Evolutionary conservation across 2,888 invertebrate species (phyloP), one percentile per base, ranked within the genome.

Genomic region (Drosophila neotestacea): DNA sequence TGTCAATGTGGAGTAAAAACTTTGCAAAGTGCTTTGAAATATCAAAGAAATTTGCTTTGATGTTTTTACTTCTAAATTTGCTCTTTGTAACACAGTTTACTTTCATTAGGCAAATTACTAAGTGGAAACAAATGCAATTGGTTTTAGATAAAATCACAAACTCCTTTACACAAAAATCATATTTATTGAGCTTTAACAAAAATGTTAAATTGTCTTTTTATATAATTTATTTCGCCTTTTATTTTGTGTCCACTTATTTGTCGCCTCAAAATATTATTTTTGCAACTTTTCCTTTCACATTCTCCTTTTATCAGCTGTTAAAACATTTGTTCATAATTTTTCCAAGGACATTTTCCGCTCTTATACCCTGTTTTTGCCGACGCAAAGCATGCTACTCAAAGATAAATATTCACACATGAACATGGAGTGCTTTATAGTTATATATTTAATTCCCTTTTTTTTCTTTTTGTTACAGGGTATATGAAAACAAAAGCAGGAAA

Each of bases 321-420:
- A 63, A 73, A 73, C 65, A 73, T 73, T 73, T 77, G 65, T 22
- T 71, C 42, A 44, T 64, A 39, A 59, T 64, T 70, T 75, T 73
- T 9, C 39, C 47, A 58, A n/a, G 13, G 28, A 9, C 56, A 44
- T 34, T 36, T 10, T 6, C 28, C 38, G 13, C 34, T 30, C 1
- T 4, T 7, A 41, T 60, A 51, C 59, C 44, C 74, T 67, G n/a
- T 39, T 5, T 4, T 30, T 11, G n/a, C 11, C 7, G 22, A 1
- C 5, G 10, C 1, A 42, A 51, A 52, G 75, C 44, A 56, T 61
- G 36, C 46, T 42, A 28, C 7, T 6, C 2, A 2, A 32, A 32
- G 9, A 34, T 44, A 22, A 52, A 52, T 52, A 52, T 54, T 42
- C 41, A 16, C 55, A 42, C 4, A 30, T 58, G 38, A 38, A 13